These are phyloP conservation scores for Drosophila vallismaia DNA, from an alignment of 2,888 invertebrate genomes.

Conservation along the genomic window DNA sequence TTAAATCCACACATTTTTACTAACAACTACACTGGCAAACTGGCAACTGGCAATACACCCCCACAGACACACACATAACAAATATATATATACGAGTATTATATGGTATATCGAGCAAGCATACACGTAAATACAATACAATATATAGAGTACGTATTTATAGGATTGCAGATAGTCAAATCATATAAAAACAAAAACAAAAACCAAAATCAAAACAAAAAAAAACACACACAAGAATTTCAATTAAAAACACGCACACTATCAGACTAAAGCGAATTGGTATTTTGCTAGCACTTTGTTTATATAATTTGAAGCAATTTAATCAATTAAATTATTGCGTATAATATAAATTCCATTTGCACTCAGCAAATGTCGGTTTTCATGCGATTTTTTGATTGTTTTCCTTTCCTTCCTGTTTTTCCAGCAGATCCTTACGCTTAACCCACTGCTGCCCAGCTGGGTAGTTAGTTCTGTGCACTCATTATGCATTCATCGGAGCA, in stretches of 20 bases:
- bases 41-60: slow-evolving; percentile 17
- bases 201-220: slow-evolving; percentile 9
- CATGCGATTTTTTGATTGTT: slow-evolving; percentile 32
- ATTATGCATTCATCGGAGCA: slow-evolving; percentile 34
- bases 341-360: slow-evolving; percentile 16
- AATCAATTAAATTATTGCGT: slow-evolving; percentile 43
- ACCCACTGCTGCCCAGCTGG: neutral
- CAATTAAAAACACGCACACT: slow-evolving; percentile 37
- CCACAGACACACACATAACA: slow-evolving; percentile 29
- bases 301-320: slow-evolving; percentile 23
- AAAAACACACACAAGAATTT: slow-evolving; percentile 35
- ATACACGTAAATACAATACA: slow-evolving; percentile 15
- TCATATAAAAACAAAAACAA: slow-evolving; percentile 24
- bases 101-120: slow-evolving; percentile 33
- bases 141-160: slow-evolving; percentile 31
- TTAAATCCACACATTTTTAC: slow-evolving; percentile 57
- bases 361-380: neutral
- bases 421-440: slow-evolving; percentile 8
- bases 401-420: neutral
- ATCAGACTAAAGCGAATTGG: slow-evolving; percentile 28
- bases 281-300: slow-evolving; percentile 45
- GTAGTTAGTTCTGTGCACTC: slow-evolving; percentile 28
- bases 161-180: slow-evolving; percentile 38
- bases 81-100: slow-evolving; percentile 21
- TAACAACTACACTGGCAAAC: slow-evolving; percentile 20